Evolutionary conservation across 2,113 vertebrate genomes (phyloP), one percentile per base, ranked within the genome.

Genomic region (Monarcha castaneiventris): DNA sequence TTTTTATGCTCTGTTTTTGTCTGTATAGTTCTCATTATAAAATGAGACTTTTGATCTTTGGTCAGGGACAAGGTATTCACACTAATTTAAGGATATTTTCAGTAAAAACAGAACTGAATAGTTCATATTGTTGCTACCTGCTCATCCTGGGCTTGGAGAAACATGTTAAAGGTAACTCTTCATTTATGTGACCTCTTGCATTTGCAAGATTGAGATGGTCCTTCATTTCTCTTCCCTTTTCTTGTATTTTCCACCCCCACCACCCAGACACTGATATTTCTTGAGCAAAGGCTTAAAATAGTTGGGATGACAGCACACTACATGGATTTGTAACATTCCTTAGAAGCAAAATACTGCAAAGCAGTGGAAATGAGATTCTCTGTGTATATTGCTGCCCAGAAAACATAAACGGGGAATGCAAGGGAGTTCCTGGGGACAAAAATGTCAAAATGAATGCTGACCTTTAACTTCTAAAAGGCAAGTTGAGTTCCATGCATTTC

Each of bases 401-500:
- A 87, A 85, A 74, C 68, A 64, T 48, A 94, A 76, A 58, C 23
- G 21, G 44, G 67, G 91, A 93, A 85, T 85, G 78, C 51, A 93
- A 26, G 71, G 58, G 82, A 90, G 78, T 85, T 94, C 66, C 89
- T 5, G 3, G 49, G 58, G 62, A 87, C 75, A 93, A 68, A 93
- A 89, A 76, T 72, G 61, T 75, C 72, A 74, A 56, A 51, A 12
- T 9, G 2, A 91, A 77, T 44, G 75, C 71, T 90, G 87, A 94
- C 84, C 81, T 95, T 81, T 90, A 93, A 54, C 71, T 91, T 83
- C 33, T 67, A 51, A 79, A 94, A 85, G 55, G 71, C 84, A 76
- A 55, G 63, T 43, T 73, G 78, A 85, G 58, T 82, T 92, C 76
- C 2, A 0, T 79, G 62, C 62, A 62, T 63, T 93, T 68, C 62